These are phyloP conservation scores for Heliothis virescens DNA, from an alignment of 1,140 invertebrate species.

Conservation along the genomic window DNA sequence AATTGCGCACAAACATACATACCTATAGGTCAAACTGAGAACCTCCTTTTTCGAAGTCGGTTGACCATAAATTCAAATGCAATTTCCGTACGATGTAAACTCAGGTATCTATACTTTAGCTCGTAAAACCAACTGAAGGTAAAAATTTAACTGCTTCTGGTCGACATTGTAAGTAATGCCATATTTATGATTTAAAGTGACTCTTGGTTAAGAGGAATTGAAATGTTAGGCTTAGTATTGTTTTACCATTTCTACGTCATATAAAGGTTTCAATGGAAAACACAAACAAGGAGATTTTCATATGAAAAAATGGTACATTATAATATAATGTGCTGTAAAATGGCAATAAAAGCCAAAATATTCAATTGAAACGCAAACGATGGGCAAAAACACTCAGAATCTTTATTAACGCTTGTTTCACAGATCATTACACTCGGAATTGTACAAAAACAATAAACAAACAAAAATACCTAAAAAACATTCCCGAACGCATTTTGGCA, in stretches of 20 bases:
- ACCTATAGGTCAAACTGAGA: no score
- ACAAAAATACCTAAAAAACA: conserved; percentile 23
- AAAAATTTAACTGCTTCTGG: background rate
- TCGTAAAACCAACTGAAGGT: conserved; percentile 7
- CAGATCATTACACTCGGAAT: conserved; percentile 19
- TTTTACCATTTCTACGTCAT: no score
- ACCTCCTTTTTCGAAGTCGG: no score
- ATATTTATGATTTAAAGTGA: no score
- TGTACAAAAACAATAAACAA: conserved; percentile 42
- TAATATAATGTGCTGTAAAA: no score
- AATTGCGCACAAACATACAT: no score
- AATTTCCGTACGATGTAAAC: background rate
- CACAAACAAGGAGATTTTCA: no score
- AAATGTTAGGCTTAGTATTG: no score
- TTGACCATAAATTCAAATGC: conserved; percentile 1
- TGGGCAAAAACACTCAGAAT: conserved; percentile 1
- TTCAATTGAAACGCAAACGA: conserved; percentile 6
- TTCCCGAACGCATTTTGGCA: conserved; percentile 49
- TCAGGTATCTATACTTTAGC: background rate
- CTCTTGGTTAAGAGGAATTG: no score
- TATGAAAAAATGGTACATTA: no score
- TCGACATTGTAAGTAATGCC: background rate
- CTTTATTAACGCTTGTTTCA: conserved; percentile 26
- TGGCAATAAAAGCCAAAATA: background rate
- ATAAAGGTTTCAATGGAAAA: no score